A percentile compares a stretch with the other conserved stretches of the same genome.
Conservation (phyloP, 2,113 vertebrate genomes). For the Oenanthe melanoleuca region DNA sequence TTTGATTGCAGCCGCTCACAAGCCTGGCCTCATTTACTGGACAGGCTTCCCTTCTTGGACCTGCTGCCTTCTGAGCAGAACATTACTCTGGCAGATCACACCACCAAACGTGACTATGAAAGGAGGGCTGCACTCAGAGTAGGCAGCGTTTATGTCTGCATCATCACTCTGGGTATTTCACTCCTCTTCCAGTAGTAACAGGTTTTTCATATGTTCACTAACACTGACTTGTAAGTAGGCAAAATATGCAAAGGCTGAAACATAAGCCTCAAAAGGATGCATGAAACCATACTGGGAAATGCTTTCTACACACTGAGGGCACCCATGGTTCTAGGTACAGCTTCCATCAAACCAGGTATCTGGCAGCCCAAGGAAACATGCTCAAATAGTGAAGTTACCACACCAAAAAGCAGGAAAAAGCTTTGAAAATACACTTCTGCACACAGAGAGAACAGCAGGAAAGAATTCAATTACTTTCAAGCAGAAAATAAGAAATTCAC, state of each 20-base stretch:
- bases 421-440: background rate
- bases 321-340: background rate
- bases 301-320: background rate
- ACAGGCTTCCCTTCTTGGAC: background rate
- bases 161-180: background rate
- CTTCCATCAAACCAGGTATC: background rate
- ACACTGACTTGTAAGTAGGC: background rate
- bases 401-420: background rate
- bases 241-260: background rate
- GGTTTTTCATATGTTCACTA: background rate
- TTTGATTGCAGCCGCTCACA: background rate
- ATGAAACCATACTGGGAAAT: background rate
- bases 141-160: background rate
- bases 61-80: background rate
- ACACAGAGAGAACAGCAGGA: background rate
- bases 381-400: background rate
- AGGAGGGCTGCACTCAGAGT: background rate
- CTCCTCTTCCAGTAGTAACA: background rate
- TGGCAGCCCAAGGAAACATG: background rate
- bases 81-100: background rate
- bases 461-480: constrained; percentile 17
- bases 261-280: background rate
- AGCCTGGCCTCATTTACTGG: background rate
- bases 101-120: background rate
- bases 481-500: constrained; percentile 36